Percentiles rank a stretch among this genome's conserved stretches.
Evolutionary conservation across 2,888 invertebrate genomes (phyloP).

Genomic region (Dryobotodes eremita): DNA sequence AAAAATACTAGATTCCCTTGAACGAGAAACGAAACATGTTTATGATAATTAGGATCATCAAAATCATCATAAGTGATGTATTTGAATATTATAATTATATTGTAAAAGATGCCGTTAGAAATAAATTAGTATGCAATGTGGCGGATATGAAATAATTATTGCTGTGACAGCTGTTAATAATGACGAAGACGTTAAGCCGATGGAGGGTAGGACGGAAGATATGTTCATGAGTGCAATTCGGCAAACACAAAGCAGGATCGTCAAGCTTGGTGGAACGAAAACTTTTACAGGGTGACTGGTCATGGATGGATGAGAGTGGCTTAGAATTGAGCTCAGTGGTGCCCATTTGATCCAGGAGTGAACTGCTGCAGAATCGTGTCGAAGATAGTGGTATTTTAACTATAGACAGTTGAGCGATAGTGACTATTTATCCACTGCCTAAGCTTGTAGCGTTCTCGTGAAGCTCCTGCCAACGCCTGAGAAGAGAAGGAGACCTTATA

Average conservation of each 20-base stretch:
- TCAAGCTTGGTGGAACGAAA: neutral
- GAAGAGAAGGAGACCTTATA: neutral
- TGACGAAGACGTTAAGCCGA: neutral
- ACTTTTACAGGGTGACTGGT: neutral
- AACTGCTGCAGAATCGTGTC: neutral
- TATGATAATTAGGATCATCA: slow-evolving; percentile 52
- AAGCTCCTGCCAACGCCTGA: neutral
- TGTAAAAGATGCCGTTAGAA: slow-evolving; percentile 10
- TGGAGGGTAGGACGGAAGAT: neutral
- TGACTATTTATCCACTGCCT: neutral
- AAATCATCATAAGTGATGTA: slow-evolving; percentile 35
- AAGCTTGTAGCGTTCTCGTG: neutral
- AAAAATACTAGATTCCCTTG: slow-evolving; percentile 64
- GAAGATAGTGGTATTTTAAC: neutral
- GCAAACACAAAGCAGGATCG: neutral
- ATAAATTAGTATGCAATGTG: slow-evolving; percentile 5
- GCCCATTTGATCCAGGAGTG: neutral
- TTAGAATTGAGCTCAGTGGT: too few species aligned
- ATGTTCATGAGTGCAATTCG: neutral
- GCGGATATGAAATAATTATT: neutral
- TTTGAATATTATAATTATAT: slow-evolving; percentile 31
- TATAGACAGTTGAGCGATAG: neutral
- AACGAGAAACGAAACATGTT: slow-evolving; percentile 55
- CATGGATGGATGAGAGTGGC: neutral
- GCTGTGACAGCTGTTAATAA: neutral